Base-by-base conservation (phyloP, 92 coral and sea anemone species). In the Zoanthus gigantus region DNA sequence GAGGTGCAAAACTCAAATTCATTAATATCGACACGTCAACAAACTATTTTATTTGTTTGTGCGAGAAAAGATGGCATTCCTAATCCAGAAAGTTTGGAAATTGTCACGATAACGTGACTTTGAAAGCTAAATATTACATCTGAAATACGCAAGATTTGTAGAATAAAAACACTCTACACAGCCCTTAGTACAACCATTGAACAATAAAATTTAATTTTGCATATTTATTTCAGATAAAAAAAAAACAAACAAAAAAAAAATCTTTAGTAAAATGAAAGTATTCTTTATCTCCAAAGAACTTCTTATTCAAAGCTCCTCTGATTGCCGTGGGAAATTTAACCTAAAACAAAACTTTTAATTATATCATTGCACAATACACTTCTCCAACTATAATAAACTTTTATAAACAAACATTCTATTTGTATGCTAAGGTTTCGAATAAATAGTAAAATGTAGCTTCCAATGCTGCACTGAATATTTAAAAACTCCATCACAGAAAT, bases 21-120 rank as follows among this genome's bases (percentile, higher is more conserved):
- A 1, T 29, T 23, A 14, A 30, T 12, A 57, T 18, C 31, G 46
- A 14, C 47, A 16, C 15, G 11, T 67, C 67, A 11, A 0, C 82
- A 77, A 56, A 31, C 54, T 77, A n/a, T 56, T 23, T 54, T 77
- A 31, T 77, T 77, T 77, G 65, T 77, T 32, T 77, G 68, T 6
- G 83, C 83, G 31, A 69, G 83, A 13, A 77, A 50, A 15, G 68
- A 50, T 13, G 67, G 68, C 56, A 14, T 56, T 14, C 44, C 52
- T 58, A 32, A 54, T 30, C 83, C 83, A 54, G 83, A 77, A 12
- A 32, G 44, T 29, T 54, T 77, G 63, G 83, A 77, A 77, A 13
- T 77, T 10, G 48, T 50, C 30, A 57, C 32, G 9, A 57, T 77
- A 77, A 7, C 69, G 9, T 77, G 29, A 77, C 46, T 57, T 18